Percentiles rank a stretch among this genome's conserved stretches.
These are phyloP conservation scores for Aporrectodea caliginosa DNA, from an alignment of 1,140 invertebrate genomes.

Conservation along the genomic window DNA sequence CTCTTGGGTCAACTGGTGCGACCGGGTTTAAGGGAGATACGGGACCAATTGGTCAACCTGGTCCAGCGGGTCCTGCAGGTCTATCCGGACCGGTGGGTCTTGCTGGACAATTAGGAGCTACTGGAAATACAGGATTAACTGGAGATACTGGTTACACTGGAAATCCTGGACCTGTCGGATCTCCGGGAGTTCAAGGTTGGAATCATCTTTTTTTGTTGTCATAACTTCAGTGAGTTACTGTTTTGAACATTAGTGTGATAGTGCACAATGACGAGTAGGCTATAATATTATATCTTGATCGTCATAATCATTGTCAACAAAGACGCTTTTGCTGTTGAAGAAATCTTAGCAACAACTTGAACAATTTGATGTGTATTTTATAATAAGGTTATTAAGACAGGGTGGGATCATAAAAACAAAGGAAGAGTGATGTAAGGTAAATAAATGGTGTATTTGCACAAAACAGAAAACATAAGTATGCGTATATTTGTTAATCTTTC, in stretches of 20 bases:
- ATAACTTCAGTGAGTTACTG: constrained; percentile 1
- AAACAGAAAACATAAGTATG: too few relatives aligned
- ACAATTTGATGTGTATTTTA: too few relatives aligned
- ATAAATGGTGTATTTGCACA: too few relatives aligned
- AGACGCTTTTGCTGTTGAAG: too few relatives aligned
- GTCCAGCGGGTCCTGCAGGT: neutral
- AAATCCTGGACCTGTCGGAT: constrained; percentile 15
- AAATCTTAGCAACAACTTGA: too few relatives aligned
- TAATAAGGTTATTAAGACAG: too few relatives aligned
- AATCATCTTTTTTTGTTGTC: neutral
- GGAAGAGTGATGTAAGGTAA: too few relatives aligned
- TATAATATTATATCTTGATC: too few relatives aligned
- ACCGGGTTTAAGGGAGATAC: constrained; percentile 8
- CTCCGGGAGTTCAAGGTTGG: constrained; percentile 12
- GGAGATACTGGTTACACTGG: constrained; percentile 34
- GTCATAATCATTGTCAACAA: too few relatives aligned
- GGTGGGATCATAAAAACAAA: too few relatives aligned
- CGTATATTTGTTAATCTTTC: too few relatives aligned
- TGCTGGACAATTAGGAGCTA: neutral
- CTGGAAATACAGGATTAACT: constrained; percentile 18
- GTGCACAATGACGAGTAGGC: constrained; percentile 33
- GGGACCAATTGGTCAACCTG: neutral
- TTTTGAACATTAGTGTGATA: neutral
- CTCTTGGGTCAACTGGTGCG: neutral
- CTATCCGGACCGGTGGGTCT: neutral